Evolutionary conservation across 2,888 invertebrate species (phyloP).

Genomic region (Epistrophe eligans): DNA sequence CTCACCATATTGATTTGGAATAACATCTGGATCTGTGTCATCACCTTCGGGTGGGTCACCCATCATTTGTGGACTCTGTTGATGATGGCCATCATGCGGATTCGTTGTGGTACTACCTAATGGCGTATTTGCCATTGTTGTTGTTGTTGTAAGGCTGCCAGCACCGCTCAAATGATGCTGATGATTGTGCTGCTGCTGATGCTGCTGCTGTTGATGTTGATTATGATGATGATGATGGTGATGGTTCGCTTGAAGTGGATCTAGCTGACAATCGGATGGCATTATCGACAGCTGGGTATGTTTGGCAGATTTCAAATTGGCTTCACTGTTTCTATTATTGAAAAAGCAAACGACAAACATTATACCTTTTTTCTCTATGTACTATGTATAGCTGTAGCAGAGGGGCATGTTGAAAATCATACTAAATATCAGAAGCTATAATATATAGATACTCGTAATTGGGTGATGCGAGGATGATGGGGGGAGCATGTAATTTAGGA

Average conservation of each 20-base stretch:
- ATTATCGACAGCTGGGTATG: slow-evolving; percentile 83
- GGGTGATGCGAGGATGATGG: neutral
- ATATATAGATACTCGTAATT: neutral
- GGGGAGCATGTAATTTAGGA: slow-evolving; percentile 53
- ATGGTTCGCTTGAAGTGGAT: slow-evolving; percentile 82
- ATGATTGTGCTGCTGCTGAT: slow-evolving; percentile 82
- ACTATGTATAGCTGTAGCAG: neutral
- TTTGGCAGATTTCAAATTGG: slow-evolving; percentile 83
- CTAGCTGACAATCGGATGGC: slow-evolving; percentile 84
- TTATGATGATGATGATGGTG: slow-evolving; percentile 79
- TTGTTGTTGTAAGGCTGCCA: slow-evolving; percentile 66
- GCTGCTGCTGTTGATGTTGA: slow-evolving; percentile 80
- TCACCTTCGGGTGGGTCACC: slow-evolving; percentile 83
- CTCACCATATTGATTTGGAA: slow-evolving; percentile 94
- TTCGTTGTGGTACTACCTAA: slow-evolving; percentile 84
- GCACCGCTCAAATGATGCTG: slow-evolving; percentile 81
- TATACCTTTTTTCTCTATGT: slow-evolving; percentile 4
- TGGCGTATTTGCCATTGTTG: slow-evolving; percentile 74
- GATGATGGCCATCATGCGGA: slow-evolving; percentile 82
- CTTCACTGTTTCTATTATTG: slow-evolving; percentile 82
- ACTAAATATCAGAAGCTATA: slow-evolving; percentile 46
- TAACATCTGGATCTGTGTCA: slow-evolving; percentile 94
- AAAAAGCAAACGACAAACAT: slow-evolving; percentile 68
- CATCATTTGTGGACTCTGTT: slow-evolving; percentile 84
- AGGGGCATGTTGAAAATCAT: slow-evolving; percentile 51